phyloP scores from a whole-genome alignment of 23 tunicate species.

The Trididemnum nubilum region DNA sequence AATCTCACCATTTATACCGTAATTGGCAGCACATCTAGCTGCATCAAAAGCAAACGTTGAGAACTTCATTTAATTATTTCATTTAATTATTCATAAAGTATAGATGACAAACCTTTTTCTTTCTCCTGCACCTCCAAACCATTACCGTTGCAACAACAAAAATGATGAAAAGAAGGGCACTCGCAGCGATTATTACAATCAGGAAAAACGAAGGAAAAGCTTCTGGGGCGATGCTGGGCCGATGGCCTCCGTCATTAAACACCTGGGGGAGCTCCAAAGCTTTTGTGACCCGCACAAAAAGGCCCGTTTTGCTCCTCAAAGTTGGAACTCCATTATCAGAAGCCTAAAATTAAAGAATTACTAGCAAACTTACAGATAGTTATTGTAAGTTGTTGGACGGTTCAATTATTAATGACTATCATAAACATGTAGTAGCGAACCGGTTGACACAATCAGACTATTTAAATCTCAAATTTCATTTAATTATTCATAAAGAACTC shows the following conservation, averaged over 20 bases:
- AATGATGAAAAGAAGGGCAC: not conserved
- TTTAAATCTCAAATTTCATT: no score
- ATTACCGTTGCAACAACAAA: not conserved
- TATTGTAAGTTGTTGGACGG: no score
- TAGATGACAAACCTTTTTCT: constrained; percentile 51
- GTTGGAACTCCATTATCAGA: constrained; percentile 53
- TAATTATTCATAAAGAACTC: no score
- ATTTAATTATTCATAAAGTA: no score
- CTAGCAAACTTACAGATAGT: no score
- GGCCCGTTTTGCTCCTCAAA: not conserved
- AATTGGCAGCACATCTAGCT: no score
- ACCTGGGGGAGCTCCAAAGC: constrained; percentile 18
- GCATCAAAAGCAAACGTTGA: no score
- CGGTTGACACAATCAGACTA: no score
- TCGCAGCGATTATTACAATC: not conserved
- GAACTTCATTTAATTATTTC: no score
- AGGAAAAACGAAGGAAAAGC: not conserved
- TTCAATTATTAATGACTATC: no score
- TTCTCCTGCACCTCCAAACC: constrained; percentile 34
- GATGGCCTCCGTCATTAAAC: not conserved
- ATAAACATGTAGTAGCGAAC: no score
- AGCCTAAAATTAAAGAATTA: constrained; percentile 38
- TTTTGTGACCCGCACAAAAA: constrained; percentile 54
- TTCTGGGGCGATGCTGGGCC: not conserved
- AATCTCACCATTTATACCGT: no score